Evolutionary conservation across 2,797 vertebrate species (phyloP), one percentile per base, ranked within the genome.

Genomic region (Geotria australis): DNA sequence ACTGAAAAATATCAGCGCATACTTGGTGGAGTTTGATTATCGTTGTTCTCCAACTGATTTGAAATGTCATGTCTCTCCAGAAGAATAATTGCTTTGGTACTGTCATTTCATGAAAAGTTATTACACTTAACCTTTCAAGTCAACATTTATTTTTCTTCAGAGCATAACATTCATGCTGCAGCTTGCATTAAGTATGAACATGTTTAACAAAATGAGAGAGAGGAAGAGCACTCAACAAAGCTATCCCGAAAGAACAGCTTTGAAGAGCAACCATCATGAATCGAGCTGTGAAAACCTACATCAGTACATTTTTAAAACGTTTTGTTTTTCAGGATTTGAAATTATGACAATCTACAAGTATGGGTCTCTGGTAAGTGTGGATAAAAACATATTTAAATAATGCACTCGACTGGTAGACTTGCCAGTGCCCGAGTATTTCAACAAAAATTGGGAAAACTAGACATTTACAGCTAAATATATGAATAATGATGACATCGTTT

Each of bases 271-370:
- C n/a, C n/a, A n/a, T n/a, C n/a, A n/a, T n/a, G n/a, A n/a, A n/a
- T n/a, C n/a, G n/a, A n/a, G n/a, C n/a, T n/a, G n/a, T n/a, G n/a
- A n/a, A n/a, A n/a, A n/a, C n/a, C n/a, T n/a, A n/a, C n/a, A n/a
- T n/a, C n/a, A n/a, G n/a, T n/a, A n/a, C n/a, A 38, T 38, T 38
- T 38, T 38, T 38, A 38, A 24, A 6, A 38, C 38, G 4, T 38
- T 38, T 38, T 38, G 24, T 38, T 38, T 65, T 66, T 60, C 70
- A 98, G 91, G 91, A 68, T 73, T 98, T 64, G 91, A 98, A 74
- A 98, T 98, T 67, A 85, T 94, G 88, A 89, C 79, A 13, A 70
- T 94, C 75, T 98, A 95, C 75, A 98, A 98, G 65, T 96, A 96
- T 1, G 91, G 91, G 65, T 98, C 91, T 59, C 65, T 77, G 79